Evolutionary conservation across 2,113 vertebrate species (phyloP).

Genomic region (Passer montanus): DNA sequence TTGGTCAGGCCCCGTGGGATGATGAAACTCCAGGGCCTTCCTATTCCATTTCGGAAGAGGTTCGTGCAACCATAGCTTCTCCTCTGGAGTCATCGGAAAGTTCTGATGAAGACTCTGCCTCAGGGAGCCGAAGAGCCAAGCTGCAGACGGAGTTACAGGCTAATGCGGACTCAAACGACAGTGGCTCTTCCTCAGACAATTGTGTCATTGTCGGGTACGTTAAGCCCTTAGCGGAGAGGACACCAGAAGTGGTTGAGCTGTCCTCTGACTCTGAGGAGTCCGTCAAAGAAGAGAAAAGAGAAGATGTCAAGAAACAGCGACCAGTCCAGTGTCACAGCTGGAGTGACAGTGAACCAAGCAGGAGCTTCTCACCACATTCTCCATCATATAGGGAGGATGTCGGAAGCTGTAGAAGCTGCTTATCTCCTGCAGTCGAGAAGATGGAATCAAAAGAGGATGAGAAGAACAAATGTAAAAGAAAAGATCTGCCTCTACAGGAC

Average conservation of each 20-base stretch:
- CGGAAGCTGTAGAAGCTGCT: background rate
- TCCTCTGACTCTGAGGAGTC: slow-evolving; percentile 88
- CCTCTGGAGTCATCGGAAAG: slow-evolving; percentile 82
- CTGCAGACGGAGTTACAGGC: background rate
- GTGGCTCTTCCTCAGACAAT: slow-evolving; percentile 72
- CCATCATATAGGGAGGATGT: background rate
- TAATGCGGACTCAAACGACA: background rate
- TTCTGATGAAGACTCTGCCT: slow-evolving; percentile 78
- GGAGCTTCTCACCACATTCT: slow-evolving; percentile 67
- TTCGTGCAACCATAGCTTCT: slow-evolving; percentile 68
- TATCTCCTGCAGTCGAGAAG: slow-evolving; percentile 12
- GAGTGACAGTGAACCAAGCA: slow-evolving; percentile 74
- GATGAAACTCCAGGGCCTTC: slow-evolving; percentile 92
- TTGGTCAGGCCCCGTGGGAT: slow-evolving; percentile 86
- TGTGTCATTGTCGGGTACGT: slow-evolving; percentile 90
- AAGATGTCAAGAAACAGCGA: slow-evolving; percentile 66
- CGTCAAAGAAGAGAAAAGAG: slow-evolving; percentile 68
- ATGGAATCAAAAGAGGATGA: slow-evolving; percentile 38
- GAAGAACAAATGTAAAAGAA: slow-evolving; percentile 32
- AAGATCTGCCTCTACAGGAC: background rate
- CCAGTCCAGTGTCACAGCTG: slow-evolving; percentile 77
- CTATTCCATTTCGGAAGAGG: slow-evolving; percentile 82
- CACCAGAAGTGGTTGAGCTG: slow-evolving; percentile 91
- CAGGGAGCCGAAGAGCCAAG: background rate
- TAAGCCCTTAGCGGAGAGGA: slow-evolving; percentile 88